Evolutionary conservation across 2,888 invertebrate genomes (phyloP).

Genomic region (Vannuccia rotundouncinata): DNA sequence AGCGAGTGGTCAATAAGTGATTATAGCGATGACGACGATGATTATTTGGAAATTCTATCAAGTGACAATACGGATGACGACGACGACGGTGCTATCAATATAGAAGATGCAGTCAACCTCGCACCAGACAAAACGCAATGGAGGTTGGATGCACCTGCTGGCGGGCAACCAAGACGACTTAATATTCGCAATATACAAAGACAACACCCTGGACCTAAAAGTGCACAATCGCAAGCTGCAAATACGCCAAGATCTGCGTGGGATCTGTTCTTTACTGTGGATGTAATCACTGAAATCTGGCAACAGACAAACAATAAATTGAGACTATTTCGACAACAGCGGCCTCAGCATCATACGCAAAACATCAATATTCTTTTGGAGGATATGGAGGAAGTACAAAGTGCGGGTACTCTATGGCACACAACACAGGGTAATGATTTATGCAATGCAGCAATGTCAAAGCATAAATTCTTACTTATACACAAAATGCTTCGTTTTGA

Average conservation of each 20-base stretch:
- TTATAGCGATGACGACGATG: neutral
- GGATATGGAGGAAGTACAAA: too few species aligned
- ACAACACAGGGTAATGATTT: too few species aligned
- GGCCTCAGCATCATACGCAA: too few species aligned
- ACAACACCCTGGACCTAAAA: neutral
- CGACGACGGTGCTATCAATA: neutral
- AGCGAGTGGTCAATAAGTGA: neutral
- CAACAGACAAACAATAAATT: neutral
- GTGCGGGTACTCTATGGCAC: too few species aligned
- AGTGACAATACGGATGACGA: neutral
- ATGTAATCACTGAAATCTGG: neutral
- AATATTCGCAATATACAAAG: neutral
- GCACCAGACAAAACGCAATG: neutral
- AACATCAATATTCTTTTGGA: too few species aligned
- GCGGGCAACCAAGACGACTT: neutral
- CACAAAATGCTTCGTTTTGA: too few species aligned
- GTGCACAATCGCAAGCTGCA: neutral
- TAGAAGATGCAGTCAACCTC: neutral
- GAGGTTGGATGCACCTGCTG: neutral
- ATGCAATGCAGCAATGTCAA: too few species aligned
- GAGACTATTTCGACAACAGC: neutral
- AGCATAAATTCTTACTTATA: too few species aligned
- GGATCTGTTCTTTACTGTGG: neutral
- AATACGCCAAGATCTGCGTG: neutral
- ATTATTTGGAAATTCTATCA: neutral